Percentiles rank a stretch among this genome's conserved stretches.
These are phyloP conservation scores for Coleophora deauratella DNA, from an alignment of 2,888 invertebrate genomes.

Conservation along the genomic window DNA sequence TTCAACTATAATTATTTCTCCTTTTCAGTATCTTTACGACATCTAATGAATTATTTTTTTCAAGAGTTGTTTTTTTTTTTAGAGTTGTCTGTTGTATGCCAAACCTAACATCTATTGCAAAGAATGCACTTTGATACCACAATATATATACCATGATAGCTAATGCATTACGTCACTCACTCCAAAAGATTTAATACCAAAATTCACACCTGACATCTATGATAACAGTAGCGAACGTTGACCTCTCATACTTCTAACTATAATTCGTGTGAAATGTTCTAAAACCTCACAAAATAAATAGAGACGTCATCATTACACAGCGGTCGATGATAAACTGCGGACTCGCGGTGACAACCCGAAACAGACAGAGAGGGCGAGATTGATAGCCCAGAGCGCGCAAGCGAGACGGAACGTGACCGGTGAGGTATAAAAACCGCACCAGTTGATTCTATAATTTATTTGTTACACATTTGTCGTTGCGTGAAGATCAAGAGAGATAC, in stretches of 20 bases:
- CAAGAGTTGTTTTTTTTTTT: too few relatives aligned
- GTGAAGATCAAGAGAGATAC: constrained; percentile 71
- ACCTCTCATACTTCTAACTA: constrained; percentile 47
- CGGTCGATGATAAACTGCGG: constrained; percentile 60
- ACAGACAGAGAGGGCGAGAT: constrained; percentile 35
- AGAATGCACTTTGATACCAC: too few relatives aligned
- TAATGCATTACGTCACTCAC: constrained; percentile 7
- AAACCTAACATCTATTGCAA: too few relatives aligned
- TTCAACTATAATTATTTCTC: too few relatives aligned
- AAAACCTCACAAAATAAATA: constrained; percentile 51
- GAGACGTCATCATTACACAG: constrained; percentile 61
- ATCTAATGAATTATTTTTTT: too few relatives aligned
- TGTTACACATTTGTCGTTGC: constrained; percentile 74
- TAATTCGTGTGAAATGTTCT: constrained; percentile 48
- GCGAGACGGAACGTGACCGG: constrained; percentile 35
- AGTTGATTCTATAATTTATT: constrained; percentile 74
- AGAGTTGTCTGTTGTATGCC: too few relatives aligned
- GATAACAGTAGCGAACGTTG: constrained; percentile 21
- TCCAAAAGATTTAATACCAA: constrained; percentile 5
- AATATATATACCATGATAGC: too few relatives aligned
- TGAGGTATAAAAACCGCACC: constrained; percentile 61
- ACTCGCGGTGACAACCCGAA: constrained; percentile 45
- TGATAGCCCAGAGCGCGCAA: constrained; percentile 24
- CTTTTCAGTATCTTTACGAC: too few relatives aligned
- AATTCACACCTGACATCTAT: constrained; percentile 7